Evolutionary conservation across 2,113 vertebrate species (phyloP), one percentile per base, ranked within the genome.

Genomic region (Anhinga rufa): DNA sequence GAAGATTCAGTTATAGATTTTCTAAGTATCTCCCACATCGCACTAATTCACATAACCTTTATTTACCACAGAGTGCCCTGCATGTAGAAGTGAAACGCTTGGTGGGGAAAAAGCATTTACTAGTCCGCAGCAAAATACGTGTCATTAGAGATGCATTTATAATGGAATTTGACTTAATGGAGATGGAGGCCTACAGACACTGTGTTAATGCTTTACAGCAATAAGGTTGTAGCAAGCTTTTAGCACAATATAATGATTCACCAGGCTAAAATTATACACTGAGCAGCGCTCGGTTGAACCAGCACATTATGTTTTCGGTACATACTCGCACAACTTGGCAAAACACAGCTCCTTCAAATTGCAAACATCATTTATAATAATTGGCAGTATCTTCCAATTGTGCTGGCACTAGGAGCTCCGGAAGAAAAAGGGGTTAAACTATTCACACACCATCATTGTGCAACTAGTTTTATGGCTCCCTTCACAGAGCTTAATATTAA

Each of bases 211-310:
- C 65, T 94, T 93, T 75, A 85, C 54, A 92, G 79, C 69, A 88
- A 58, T 36, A 36, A 83, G 75, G 88, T 81, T 84, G 87, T 84
- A 84, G 81, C 86, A 81, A 91, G 92, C 87, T 95, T 92, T 95
- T 92, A 92, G 91, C 86, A 93, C 70, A 88, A 90, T 60, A 90
- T 74, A 93, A 91, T 93, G 89, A 97, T 88, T 93, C 85, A 92
- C 60, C 54, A 80, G 34, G 61, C 87, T 95, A 94, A 95, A 96
- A 96, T 95, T 95, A 93, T 32, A 86, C 72, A 64, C 40, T 44
- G 65, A 95, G 65, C 54, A 82, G 72, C 5, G 10, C 92, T 88
- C 62, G 90, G 55, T 92, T 89, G 52, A 93, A 89, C 70, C 83
- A 95, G 83, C 82, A 71, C 52, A 46, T 91, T 88, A 86, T 95